A percentile compares a stretch with the other conserved stretches of the same genome.
Evolutionary conservation across 2,888 invertebrate genomes (phyloP).

Genomic region (Mactromeris polynyma): DNA sequence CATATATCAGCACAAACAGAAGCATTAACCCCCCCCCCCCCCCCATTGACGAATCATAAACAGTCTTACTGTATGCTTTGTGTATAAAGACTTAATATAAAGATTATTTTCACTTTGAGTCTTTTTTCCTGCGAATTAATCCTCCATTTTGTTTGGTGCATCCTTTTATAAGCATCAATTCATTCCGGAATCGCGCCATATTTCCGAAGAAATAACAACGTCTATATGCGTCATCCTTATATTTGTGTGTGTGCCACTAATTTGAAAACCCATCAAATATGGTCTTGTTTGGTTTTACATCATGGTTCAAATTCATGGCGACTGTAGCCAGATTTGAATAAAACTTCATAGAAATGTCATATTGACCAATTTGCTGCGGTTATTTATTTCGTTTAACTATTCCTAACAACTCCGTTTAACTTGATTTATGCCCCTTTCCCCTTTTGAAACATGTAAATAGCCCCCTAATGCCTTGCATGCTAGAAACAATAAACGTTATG

Average conservation of each 20-base stretch:
- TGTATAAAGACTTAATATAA: too few species aligned
- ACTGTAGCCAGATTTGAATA: slow-evolving; percentile 10
- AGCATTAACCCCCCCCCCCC: too few species aligned
- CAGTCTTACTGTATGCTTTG: too few species aligned
- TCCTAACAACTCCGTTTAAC: slow-evolving; percentile 56
- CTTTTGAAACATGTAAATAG: slow-evolving; percentile 50
- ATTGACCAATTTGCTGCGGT: slow-evolving; percentile 62
- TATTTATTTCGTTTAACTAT: slow-evolving; percentile 57
- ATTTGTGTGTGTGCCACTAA: slow-evolving; percentile 10
- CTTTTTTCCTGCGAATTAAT: background rate
- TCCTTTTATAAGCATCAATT: background rate
- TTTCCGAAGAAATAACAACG: background rate
- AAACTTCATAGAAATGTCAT: slow-evolving; percentile 50
- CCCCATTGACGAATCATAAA: too few species aligned
- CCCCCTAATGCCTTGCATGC: slow-evolving; percentile 49
- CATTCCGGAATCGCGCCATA: background rate
- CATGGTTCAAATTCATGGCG: slow-evolving; percentile 10
- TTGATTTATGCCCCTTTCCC: slow-evolving; percentile 57
- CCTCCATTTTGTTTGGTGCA: background rate
- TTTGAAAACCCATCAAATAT: slow-evolving; percentile 19
- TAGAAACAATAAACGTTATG: slow-evolving; percentile 47
- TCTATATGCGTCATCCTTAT: background rate
- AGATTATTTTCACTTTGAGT: background rate
- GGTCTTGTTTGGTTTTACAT: background rate
- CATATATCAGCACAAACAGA: too few species aligned